Conservation (phyloP, 2,113 vertebrate species). For the Odobenus rosmarus region DNA sequence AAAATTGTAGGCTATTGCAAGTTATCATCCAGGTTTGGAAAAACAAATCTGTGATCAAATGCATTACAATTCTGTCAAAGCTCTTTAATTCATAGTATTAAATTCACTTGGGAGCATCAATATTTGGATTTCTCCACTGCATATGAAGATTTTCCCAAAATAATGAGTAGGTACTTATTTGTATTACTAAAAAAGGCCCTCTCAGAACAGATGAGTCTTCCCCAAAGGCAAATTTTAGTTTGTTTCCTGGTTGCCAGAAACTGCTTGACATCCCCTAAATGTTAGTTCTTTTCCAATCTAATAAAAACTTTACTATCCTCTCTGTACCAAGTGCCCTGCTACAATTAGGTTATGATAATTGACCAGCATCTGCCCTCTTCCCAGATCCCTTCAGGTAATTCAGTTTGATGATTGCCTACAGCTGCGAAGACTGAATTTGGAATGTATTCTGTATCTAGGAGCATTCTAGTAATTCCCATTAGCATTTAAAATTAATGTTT, state of each 20-base stretch:
- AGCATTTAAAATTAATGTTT: constrained; percentile 67
- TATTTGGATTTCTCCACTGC: not conserved
- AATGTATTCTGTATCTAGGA: constrained; percentile 3
- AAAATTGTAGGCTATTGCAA: not conserved
- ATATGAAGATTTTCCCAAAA: not conserved
- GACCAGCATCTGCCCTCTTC: constrained; percentile 48
- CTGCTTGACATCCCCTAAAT: not conserved
- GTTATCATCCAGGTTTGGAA: not conserved
- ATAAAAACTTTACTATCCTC: constrained; percentile 35
- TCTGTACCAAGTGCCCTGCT: not conserved
- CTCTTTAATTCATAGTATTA: not conserved
- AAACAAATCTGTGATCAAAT: not conserved
- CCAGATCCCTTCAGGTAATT: not conserved
- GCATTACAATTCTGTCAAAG: not conserved
- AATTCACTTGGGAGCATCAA: not conserved
- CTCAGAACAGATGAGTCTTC: not conserved
- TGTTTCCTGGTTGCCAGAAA: not conserved
- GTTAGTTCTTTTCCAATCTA: not conserved
- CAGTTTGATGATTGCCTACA: constrained; percentile 44
- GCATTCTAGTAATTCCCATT: constrained; percentile 50
- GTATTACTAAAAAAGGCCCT: not conserved
- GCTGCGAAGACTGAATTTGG: constrained; percentile 52
- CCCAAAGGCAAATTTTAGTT: constrained; percentile 36
- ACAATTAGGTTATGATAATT: constrained; percentile 51
- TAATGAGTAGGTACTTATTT: not conserved